A percentile compares a stretch with the other conserved stretches of the same genome.
phyloP scores from a whole-genome alignment of 2,797 vertebrate genomes.

The Bryconaethiops microstoma region DNA sequence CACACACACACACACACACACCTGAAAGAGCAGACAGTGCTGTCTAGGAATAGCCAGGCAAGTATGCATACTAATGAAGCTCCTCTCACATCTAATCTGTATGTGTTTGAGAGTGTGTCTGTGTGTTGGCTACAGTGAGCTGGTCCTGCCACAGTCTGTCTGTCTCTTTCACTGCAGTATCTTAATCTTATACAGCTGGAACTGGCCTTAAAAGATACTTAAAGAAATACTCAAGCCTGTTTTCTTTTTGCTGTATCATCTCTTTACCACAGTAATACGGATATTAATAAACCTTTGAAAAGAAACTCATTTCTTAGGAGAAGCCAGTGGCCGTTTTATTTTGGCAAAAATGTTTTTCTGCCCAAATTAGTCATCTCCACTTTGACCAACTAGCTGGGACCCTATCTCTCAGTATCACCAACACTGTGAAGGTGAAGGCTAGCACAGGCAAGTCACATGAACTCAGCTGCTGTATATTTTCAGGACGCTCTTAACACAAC shows the following conservation, averaged over 20 bases:
- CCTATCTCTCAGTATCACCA: too few species aligned
- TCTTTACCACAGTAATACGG: too few species aligned
- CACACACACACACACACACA: background rate
- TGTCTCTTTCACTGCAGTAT: conserved; percentile 46
- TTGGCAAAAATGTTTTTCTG: too few species aligned
- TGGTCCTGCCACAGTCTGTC: conserved; percentile 1
- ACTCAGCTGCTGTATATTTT: too few species aligned
- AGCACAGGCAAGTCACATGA: too few species aligned
- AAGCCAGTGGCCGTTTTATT: too few species aligned
- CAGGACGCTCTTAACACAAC: too few species aligned
- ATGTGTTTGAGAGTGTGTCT: background rate
- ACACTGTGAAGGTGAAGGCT: too few species aligned
- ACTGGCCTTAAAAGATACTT: background rate
- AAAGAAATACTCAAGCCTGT: background rate
- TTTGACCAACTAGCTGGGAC: too few species aligned
- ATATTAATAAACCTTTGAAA: too few species aligned
- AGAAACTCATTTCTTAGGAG: too few species aligned
- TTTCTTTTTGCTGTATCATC: background rate
- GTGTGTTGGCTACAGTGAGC: conserved; percentile 17
- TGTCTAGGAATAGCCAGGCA: conserved; percentile 2
- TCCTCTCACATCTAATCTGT: background rate
- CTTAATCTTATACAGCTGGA: conserved; percentile 23
- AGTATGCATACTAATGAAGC: conserved; percentile 20
- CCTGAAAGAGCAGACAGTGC: background rate
- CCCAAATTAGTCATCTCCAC: too few species aligned